Conservation (phyloP, 1,140 invertebrate species). For the Oedothorax gibbosus region DNA sequence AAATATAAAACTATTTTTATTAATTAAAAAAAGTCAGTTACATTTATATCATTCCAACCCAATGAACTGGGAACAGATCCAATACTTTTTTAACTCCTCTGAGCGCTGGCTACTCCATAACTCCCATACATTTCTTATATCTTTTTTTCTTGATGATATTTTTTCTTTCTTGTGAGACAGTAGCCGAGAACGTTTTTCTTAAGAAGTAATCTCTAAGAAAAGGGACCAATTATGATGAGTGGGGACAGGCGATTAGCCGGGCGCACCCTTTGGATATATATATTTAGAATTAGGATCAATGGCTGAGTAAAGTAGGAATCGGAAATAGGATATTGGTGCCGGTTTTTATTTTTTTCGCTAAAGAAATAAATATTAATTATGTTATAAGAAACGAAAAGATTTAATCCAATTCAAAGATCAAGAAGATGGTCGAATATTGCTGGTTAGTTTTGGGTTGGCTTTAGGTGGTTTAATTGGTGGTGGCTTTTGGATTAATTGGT, state of each 20-base stretch:
- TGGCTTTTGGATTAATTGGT: too few relatives aligned
- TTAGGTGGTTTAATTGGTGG: too few relatives aligned
- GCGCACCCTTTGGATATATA: constrained; percentile 18
- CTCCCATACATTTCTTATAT: neutral
- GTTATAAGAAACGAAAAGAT: too few relatives aligned
- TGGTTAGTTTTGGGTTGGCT: too few relatives aligned
- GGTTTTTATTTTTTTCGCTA: too few relatives aligned
- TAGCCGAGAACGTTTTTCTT: constrained; percentile 16
- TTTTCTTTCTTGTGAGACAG: neutral
- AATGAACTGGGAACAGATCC: constrained; percentile 16
- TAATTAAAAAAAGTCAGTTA: too few relatives aligned
- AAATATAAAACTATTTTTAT: too few relatives aligned
- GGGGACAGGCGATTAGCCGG: constrained; percentile 39
- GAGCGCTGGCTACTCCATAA: neutral
- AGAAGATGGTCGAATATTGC: too few relatives aligned
- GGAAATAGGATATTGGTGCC: too few relatives aligned
- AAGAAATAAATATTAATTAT: too few relatives aligned
- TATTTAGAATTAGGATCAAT: constrained; percentile 36
- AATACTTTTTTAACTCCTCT: neutral
- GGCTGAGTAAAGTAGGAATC: neutral
- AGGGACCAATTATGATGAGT: constrained; percentile 44
- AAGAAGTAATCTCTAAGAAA: constrained; percentile 29
- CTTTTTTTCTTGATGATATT: neutral
- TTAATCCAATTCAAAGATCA: too few relatives aligned
- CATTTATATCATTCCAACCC: neutral